phyloP scores from a whole-genome alignment of 2,888 invertebrate genomes.

The Apodemia mormo region DNA sequence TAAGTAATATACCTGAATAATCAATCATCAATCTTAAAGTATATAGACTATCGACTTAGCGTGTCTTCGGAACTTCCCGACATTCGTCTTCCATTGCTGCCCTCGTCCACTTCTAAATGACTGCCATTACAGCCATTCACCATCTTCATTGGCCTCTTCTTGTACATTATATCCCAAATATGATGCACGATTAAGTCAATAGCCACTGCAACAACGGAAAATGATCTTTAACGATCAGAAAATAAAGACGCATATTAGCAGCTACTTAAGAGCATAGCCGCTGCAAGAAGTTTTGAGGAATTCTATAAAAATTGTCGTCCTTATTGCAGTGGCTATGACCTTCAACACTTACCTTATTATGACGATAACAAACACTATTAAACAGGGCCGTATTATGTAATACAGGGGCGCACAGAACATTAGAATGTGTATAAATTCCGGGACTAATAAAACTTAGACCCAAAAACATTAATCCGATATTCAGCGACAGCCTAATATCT shows the following conservation, averaged over 20 bases:
- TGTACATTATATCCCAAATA: slow-evolving; percentile 96
- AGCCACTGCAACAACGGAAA: slow-evolving; percentile 94
- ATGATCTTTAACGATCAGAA: slow-evolving; percentile 57
- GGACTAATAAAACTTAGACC: not conserved
- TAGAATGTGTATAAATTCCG: not conserved
- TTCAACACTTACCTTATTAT: slow-evolving; percentile 54
- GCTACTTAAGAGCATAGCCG: slow-evolving; percentile 81
- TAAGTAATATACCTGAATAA: slow-evolving; percentile 16
- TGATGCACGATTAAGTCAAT: slow-evolving; percentile 99
- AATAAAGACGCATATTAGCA: slow-evolving; percentile 48
- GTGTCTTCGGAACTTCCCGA: slow-evolving; percentile 77
- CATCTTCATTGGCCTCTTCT: slow-evolving; percentile 60
- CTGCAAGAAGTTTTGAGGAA: slow-evolving; percentile 59
- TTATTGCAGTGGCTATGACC: slow-evolving; percentile 80
- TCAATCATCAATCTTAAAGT: slow-evolving; percentile 36
- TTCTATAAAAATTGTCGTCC: slow-evolving; percentile 34
- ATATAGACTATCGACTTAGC: slow-evolving; percentile 71
- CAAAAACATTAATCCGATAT: no score
- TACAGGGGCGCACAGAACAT: not conserved
- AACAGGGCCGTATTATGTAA: not conserved
- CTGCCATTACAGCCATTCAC: slow-evolving; percentile 65
- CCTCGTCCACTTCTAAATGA: slow-evolving; percentile 58
- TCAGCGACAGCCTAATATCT: no score
- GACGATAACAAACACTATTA: not conserved
- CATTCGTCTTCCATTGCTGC: slow-evolving; percentile 57